These are phyloP conservation scores for Morpho deidamia DNA, from an alignment of 2,888 invertebrate species.

Conservation along the genomic window DNA sequence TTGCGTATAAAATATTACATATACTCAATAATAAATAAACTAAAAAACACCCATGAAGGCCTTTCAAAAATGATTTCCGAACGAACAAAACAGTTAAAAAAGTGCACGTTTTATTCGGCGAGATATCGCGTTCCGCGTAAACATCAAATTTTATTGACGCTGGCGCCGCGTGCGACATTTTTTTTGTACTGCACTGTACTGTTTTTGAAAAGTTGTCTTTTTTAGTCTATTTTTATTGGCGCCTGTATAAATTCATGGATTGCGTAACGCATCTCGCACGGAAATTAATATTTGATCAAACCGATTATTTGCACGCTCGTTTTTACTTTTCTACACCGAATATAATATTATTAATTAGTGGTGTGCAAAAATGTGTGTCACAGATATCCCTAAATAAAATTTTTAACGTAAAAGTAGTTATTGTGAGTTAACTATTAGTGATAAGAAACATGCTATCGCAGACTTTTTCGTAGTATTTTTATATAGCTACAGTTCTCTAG, in stretches of 20 bases:
- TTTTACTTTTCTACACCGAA: too few relatives aligned
- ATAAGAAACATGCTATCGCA: too few relatives aligned
- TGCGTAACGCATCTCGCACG: slow-evolving; percentile 10
- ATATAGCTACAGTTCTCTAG: too few relatives aligned
- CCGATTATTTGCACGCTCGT: too few relatives aligned
- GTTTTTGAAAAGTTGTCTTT: slow-evolving; percentile 9
- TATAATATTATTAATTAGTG: background rate
- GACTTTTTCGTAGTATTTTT: too few relatives aligned
- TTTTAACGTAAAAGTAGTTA: too few relatives aligned
- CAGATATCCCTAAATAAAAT: background rate
- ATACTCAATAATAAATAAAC: too few relatives aligned
- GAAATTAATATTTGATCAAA: too few relatives aligned
- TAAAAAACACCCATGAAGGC: slow-evolving; percentile 20
- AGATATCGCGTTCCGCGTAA: slow-evolving; percentile 57
- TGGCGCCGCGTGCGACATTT: slow-evolving; percentile 42
- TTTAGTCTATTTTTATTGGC: slow-evolving; percentile 24
- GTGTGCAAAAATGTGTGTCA: background rate
- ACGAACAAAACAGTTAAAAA: slow-evolving; percentile 40
- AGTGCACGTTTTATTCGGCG: slow-evolving; percentile 46
- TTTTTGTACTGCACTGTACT: slow-evolving; percentile 47
- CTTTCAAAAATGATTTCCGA: slow-evolving; percentile 42
- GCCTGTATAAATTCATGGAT: slow-evolving; percentile 22
- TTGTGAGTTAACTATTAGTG: too few relatives aligned
- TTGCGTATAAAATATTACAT: too few relatives aligned
- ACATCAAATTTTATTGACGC: slow-evolving; percentile 68